These are phyloP conservation scores for Bombus polaris DNA, from an alignment of 1,140 invertebrate species.

Conservation along the genomic window DNA sequence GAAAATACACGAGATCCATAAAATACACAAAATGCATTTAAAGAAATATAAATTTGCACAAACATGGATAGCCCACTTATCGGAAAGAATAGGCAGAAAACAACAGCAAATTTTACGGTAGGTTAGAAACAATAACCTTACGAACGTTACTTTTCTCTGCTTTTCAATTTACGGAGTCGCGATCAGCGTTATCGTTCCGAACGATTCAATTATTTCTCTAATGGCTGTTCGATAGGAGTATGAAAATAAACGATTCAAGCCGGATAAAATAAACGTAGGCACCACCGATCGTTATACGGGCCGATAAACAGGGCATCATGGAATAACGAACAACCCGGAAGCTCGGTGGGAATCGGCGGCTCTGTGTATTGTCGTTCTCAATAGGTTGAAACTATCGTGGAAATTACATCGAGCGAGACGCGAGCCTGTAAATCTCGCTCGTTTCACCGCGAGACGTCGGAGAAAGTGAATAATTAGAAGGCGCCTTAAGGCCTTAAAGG, in stretches of 20 bases:
- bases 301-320: background rate
- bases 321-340: constrained; percentile 11
- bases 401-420: constrained; percentile 65
- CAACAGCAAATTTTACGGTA: too few relatives aligned
- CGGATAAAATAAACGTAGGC: background rate
- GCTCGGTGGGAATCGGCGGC: background rate
- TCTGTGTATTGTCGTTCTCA: constrained; percentile 39
- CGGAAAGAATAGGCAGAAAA: too few relatives aligned
- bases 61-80: too few relatives aligned
- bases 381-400: constrained; percentile 47
- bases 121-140: too few relatives aligned
- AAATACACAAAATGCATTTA: too few relatives aligned
- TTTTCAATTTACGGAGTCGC: too few relatives aligned
- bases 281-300: background rate
- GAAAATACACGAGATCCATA: too few relatives aligned
- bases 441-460: constrained; percentile 58
- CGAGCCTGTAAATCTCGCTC: constrained; percentile 66
- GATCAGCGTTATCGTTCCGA: too few relatives aligned
- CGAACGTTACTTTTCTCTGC: too few relatives aligned
- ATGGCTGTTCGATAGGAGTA: background rate
- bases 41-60: too few relatives aligned
- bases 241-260: background rate
- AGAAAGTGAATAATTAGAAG: constrained; percentile 78
- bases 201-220: background rate
- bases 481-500: constrained; percentile 59